Percentiles rank a stretch among this genome's conserved stretches.
Conservation (phyloP, 2,888 invertebrate species). For the Julus scanicus region DNA sequence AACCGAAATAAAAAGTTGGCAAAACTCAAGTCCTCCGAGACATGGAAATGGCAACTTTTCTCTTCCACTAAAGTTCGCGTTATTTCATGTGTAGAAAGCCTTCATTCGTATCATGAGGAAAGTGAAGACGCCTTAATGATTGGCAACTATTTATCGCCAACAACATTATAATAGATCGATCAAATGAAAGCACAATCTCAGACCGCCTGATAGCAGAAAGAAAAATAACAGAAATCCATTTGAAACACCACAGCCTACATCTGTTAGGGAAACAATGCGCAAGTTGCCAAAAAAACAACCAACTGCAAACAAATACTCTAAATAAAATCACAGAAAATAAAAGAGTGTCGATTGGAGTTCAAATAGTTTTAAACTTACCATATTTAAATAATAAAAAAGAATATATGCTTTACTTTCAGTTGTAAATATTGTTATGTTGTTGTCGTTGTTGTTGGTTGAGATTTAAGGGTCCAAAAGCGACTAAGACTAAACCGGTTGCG, state of each 20-base stretch:
- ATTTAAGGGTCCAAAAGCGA: no score
- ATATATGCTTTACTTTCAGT: no score
- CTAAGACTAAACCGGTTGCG: no score
- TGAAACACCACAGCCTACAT: not conserved
- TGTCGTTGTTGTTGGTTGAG: no score
- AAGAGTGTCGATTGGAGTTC: no score
- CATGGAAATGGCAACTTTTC: not conserved
- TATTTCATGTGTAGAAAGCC: not conserved
- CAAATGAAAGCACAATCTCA: not conserved
- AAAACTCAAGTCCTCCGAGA: not conserved
- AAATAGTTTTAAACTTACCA: no score
- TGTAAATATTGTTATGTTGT: no score
- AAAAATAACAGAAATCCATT: not conserved
- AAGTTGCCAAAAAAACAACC: not conserved
- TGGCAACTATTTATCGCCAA: conserved; percentile 42
- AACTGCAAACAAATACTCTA: not conserved
- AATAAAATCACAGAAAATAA: no score
- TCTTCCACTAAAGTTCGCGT: not conserved
- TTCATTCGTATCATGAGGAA: not conserved
- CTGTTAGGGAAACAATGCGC: not conserved
- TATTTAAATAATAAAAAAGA: no score
- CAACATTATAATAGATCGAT: conserved; percentile 35
- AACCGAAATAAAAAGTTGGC: conserved; percentile 10
- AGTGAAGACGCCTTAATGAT: not conserved
- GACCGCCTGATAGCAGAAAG: not conserved